A percentile compares a stretch with the other conserved stretches of the same genome.
Evolutionary conservation across 2,797 vertebrate species (phyloP).

Genomic region (Clarias platycephalus): DNA sequence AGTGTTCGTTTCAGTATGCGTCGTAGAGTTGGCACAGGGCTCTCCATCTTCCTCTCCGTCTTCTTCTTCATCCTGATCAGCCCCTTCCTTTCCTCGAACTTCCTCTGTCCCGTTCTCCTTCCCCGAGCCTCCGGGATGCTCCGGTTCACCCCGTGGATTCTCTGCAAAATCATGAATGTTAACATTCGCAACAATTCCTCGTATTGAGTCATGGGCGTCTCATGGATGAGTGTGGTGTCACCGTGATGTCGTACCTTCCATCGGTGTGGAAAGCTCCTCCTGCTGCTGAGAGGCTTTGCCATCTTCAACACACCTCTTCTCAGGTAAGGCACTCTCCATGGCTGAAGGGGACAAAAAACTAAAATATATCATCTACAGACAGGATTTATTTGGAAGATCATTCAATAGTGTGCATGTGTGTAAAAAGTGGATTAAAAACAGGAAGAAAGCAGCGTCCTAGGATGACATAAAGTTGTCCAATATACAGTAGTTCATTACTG

Average conservation of each 20-base stretch:
- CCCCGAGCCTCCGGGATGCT: not conserved
- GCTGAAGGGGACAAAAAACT: constrained; percentile 10
- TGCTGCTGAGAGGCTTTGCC: constrained; percentile 31
- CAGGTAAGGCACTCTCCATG: constrained; percentile 46
- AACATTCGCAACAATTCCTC: not conserved
- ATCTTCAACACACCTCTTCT: constrained; percentile 32
- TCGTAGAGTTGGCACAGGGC: constrained; percentile 88
- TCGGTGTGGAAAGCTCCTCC: constrained; percentile 29
- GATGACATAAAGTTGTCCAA: not conserved
- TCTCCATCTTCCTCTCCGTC: constrained; percentile 34
- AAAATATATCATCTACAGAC: not conserved
- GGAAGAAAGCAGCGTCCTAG: not conserved
- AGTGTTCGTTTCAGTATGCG: constrained; percentile 86
- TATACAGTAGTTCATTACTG: not conserved
- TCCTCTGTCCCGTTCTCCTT: constrained; percentile 29
- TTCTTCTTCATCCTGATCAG: constrained; percentile 21
- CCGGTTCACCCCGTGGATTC: constrained; percentile 1
- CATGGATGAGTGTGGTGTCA: not conserved
- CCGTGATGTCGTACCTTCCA: constrained; percentile 31
- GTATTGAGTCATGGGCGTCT: not conserved
- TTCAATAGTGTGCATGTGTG: not conserved
- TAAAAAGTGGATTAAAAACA: not conserved
- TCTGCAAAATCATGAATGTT: constrained; percentile 14
- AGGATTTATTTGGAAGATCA: not conserved
- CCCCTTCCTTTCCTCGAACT: constrained; percentile 20